A percentile compares a stretch with the other conserved stretches of the same genome.
Conservation (phyloP, 2,888 invertebrate species). For the Caenorhabditis angaria region DNA sequence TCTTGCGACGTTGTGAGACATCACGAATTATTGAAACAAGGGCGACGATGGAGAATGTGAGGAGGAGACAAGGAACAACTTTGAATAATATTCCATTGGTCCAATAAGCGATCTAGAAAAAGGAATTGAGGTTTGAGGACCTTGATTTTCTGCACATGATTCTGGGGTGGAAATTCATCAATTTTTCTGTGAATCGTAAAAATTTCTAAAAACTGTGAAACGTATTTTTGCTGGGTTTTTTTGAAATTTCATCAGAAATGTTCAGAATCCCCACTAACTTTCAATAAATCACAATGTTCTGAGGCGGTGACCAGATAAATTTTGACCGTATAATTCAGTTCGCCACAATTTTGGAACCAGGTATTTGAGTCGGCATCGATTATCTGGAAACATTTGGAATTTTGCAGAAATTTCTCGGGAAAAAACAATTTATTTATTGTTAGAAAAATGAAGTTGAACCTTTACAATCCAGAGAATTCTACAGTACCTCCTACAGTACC, state of each 20-base stretch:
- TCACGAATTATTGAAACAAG: slow-evolving; percentile 69
- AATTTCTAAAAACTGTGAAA: no score
- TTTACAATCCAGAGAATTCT: background rate
- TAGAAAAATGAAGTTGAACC: background rate
- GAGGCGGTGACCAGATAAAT: slow-evolving; percentile 49
- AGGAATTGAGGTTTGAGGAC: background rate
- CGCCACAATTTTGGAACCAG: slow-evolving; percentile 50
- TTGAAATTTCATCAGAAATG: background rate
- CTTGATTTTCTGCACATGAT: no score
- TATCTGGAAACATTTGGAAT: slow-evolving; percentile 62
- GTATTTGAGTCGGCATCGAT: slow-evolving; percentile 56
- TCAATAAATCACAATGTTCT: slow-evolving; percentile 52
- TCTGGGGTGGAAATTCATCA: background rate
- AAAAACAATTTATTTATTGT: no score
- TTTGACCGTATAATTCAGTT: slow-evolving; percentile 28
- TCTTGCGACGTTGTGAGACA: slow-evolving; percentile 64
- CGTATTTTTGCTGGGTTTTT: background rate
- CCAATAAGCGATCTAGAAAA: slow-evolving; percentile 66
- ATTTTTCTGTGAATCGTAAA: no score
- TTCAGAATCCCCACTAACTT: slow-evolving; percentile 18
- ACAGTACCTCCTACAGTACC: background rate
- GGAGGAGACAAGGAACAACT: slow-evolving; percentile 70
- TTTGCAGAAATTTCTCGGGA: no score
- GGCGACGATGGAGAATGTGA: slow-evolving; percentile 68
- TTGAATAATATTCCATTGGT: slow-evolving; percentile 71